Conservation (phyloP, 1,140 invertebrate species). For the Lysiphlebus fabarum region DNA sequence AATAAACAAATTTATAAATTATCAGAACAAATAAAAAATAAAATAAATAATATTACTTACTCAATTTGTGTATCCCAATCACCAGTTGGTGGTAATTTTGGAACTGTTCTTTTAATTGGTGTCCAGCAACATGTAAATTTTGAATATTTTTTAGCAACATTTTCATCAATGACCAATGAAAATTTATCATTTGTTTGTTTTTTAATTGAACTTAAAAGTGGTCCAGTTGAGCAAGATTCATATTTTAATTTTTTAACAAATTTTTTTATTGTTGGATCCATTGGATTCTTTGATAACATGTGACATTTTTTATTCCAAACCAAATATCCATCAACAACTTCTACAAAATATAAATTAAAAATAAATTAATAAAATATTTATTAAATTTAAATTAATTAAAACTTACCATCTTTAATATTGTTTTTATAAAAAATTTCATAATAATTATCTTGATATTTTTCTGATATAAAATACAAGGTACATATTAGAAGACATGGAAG, state of each 20-base stretch:
- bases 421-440: conserved; percentile 28
- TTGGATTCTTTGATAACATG: conserved; percentile 67
- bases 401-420: conserved; percentile 26
- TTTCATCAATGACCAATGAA: conserved; percentile 37
- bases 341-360: conserved; percentile 25
- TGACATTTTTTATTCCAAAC: conserved; percentile 68
- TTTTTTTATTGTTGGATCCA: conserved; percentile 62
- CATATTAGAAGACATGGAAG: conserved; percentile 39
- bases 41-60: conserved; percentile 41
- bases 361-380: not conserved
- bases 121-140: conserved; percentile 58
- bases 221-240: conserved; percentile 56
- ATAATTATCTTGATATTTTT: conserved; percentile 30
- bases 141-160: conserved; percentile 35
- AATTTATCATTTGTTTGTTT: conserved; percentile 44
- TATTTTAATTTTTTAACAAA: conserved; percentile 60
- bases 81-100: conserved; percentile 26
- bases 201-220: conserved; percentile 51
- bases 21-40: not conserved
- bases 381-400: conserved; percentile 1
- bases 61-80: conserved; percentile 52
- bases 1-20: conserved; percentile 5
- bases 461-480: conserved; percentile 41
- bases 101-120: conserved; percentile 45
- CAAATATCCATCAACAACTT: conserved; percentile 56